Evolutionary conservation across 2,113 vertebrate species (phyloP).

Genomic region (Serinus canaria): DNA sequence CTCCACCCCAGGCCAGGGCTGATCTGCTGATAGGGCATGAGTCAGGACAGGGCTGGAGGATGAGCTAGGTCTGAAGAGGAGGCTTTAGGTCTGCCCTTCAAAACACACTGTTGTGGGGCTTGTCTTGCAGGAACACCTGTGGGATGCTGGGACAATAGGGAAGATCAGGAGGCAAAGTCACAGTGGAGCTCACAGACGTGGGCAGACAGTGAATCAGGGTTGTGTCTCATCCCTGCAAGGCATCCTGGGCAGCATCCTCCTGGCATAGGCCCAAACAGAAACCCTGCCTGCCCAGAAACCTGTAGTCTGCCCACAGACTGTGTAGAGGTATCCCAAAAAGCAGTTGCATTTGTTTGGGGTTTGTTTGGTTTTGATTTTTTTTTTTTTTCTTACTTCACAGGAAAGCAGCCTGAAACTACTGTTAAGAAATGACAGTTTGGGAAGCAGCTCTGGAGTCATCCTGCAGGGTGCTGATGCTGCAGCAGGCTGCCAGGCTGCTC

Average conservation of each 20-base stretch:
- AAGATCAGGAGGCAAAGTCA: neutral
- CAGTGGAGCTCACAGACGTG: rapidly evolving
- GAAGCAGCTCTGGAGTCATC: neutral
- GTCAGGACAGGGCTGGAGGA: neutral
- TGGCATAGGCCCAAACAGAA: rapidly evolving
- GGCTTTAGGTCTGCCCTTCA: neutral
- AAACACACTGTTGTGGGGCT: rapidly evolving
- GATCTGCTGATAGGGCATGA: neutral
- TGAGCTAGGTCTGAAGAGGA: neutral
- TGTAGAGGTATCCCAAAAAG: neutral
- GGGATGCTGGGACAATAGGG: neutral
- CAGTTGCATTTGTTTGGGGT: neutral
- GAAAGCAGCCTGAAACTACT: neutral
- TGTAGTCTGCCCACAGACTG: neutral
- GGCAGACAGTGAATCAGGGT: neutral
- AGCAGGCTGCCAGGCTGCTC: neutral
- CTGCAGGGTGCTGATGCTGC: neutral
- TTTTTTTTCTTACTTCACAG: neutral
- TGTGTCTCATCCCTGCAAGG: neutral
- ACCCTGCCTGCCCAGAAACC: neutral
- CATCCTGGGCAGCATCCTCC: neutral
- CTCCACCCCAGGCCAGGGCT: neutral
- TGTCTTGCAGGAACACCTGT: rapidly evolving
- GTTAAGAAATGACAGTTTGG: neutral
- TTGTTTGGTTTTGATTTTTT: too few relatives aligned